Conservation (phyloP, 1,140 invertebrate genomes). For the Drosophila mauritiana region DNA sequence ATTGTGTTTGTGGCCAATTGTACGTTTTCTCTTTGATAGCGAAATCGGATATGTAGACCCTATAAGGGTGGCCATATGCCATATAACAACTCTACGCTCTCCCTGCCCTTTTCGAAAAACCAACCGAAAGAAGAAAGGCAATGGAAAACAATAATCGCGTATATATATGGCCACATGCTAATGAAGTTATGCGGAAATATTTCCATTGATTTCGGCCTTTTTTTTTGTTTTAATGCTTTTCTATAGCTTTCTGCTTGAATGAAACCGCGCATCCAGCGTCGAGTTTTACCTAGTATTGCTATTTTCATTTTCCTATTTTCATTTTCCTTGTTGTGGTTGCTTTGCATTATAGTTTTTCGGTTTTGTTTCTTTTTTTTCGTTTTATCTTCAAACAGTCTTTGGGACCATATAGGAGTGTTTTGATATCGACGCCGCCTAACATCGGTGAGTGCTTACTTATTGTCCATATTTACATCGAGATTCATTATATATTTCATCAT, state of each 20-base stretch:
- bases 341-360: slow-evolving; percentile 8
- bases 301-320: slow-evolving; percentile 41
- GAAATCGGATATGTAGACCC: slow-evolving; percentile 69
- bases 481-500: slow-evolving; percentile 10
- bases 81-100: slow-evolving; percentile 1
- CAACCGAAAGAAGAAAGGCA: background rate
- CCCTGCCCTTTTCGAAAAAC: slow-evolving; percentile 6
- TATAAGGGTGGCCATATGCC: slow-evolving; percentile 1
- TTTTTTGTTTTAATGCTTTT: background rate
- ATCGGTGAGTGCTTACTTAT: slow-evolving; percentile 60
- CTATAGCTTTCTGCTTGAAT: slow-evolving; percentile 32
- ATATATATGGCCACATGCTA: slow-evolving; percentile 45
- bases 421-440: slow-evolving; percentile 39
- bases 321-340: slow-evolving; percentile 28
- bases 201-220: slow-evolving; percentile 40
- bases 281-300: slow-evolving; percentile 42
- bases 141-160: slow-evolving; percentile 16
- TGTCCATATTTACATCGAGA: slow-evolving; percentile 71
- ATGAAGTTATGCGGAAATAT: slow-evolving; percentile 70
- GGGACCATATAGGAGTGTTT: slow-evolving; percentile 58
- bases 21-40: slow-evolving; percentile 49
- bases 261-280: slow-evolving; percentile 66
- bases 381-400: slow-evolving; percentile 64
- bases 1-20: slow-evolving; percentile 19
- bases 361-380: slow-evolving; percentile 13